phyloP scores from a whole-genome alignment of 2,113 vertebrate species.

The Nothoprocta perdicaria region DNA sequence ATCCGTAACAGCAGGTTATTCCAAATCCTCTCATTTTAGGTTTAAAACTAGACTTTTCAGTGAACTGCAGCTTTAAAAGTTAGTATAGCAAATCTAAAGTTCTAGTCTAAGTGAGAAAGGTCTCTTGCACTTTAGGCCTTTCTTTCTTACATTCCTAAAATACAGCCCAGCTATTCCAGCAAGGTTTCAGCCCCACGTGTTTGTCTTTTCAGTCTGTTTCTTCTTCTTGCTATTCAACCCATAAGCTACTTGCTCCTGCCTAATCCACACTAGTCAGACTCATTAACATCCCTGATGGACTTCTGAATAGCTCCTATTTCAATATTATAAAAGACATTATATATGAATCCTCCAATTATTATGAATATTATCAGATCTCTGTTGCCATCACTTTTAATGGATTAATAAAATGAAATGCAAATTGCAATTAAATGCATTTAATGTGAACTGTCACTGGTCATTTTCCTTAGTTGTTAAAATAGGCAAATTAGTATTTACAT shows the following conservation, averaged over 20 bases:
- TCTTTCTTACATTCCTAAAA: neutral
- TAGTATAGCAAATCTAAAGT: neutral
- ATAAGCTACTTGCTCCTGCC: neutral
- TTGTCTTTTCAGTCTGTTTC: neutral
- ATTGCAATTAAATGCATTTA: neutral
- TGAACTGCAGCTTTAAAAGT: neutral
- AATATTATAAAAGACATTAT: neutral
- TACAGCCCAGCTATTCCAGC: neutral
- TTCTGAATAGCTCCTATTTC: neutral
- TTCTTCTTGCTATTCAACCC: neutral
- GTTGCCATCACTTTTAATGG: accelerated
- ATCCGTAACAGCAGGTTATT: neutral
- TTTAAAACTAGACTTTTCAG: neutral
- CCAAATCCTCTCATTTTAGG: neutral
- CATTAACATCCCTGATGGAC: neutral
- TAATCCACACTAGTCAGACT: neutral
- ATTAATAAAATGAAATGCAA: neutral
- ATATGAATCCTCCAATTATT: neutral
- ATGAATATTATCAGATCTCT: no score
- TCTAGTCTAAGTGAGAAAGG: neutral
- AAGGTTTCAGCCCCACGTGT: neutral
- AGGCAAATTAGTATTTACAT: neutral
- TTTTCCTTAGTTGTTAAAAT: neutral
- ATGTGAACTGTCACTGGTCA: neutral
- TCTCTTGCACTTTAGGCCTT: neutral